Conservation (phyloP, 2,888 invertebrate species). For the Mythimna loreyi region DNA sequence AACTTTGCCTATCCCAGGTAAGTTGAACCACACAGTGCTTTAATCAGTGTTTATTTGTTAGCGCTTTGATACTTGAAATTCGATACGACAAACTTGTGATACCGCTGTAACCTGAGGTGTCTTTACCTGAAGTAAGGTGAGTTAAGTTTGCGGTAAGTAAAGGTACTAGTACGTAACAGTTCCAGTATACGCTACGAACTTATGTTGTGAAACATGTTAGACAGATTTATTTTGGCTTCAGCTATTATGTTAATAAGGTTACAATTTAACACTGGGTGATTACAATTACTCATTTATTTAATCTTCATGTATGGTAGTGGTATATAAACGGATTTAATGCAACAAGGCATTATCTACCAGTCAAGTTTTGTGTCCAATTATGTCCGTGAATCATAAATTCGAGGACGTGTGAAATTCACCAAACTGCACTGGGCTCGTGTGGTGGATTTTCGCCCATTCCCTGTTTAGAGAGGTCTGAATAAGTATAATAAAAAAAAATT, state of each 20-base stretch:
- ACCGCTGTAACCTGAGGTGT: conserved; percentile 9
- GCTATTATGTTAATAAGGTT: not conserved
- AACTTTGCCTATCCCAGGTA: conserved; percentile 53
- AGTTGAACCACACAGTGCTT: conserved; percentile 46
- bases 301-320: too few relatives aligned
- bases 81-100: conserved; percentile 29
- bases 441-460: too few relatives aligned
- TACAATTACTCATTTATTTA: too few relatives aligned
- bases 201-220: not conserved
- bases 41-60: conserved; percentile 59
- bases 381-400: too few relatives aligned
- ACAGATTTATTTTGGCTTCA: not conserved
- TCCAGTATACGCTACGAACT: not conserved
- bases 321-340: too few relatives aligned
- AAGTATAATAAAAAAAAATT: too few relatives aligned
- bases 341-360: too few relatives aligned
- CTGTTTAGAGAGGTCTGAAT: too few relatives aligned
- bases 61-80: conserved; percentile 20
- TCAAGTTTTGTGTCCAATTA: too few relatives aligned
- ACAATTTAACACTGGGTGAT: not conserved
- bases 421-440: too few relatives aligned
- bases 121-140: not conserved
- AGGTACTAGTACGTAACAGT: not conserved
- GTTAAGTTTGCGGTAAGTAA: conserved; percentile 20
- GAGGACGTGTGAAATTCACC: too few relatives aligned